phyloP scores from a whole-genome alignment of 30 jellyfish, hydroid and myxozoan species.

The Phacellophora camtschatica region DNA sequence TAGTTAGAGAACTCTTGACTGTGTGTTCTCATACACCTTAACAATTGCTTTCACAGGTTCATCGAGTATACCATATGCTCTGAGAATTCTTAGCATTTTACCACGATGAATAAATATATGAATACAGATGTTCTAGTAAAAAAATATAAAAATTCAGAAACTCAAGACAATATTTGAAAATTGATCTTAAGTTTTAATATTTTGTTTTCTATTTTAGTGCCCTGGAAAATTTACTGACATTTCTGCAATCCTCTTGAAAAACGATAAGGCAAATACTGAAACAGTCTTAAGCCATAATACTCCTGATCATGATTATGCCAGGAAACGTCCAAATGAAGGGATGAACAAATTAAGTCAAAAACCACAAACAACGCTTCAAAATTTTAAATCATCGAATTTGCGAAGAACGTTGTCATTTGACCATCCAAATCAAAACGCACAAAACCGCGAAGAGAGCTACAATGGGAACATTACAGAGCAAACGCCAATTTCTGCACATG shows the following conservation, averaged over 20 bases:
- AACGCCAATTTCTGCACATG: background rate
- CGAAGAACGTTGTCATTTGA: slow-evolving; percentile 74
- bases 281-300: background rate
- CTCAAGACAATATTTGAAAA: too few species aligned
- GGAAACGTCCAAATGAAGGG: background rate
- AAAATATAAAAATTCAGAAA: too few species aligned
- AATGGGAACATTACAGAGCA: background rate
- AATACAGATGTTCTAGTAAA: too few species aligned
- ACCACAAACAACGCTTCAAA: background rate
- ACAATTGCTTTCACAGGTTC: too few species aligned
- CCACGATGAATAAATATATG: too few species aligned
- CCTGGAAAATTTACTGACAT: slow-evolving; percentile 61
- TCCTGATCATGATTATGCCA: slow-evolving; percentile 91
- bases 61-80: too few species aligned
- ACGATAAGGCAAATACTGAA: background rate
- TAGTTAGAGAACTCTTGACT: too few species aligned
- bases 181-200: too few species aligned
- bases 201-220: slow-evolving; percentile 12
- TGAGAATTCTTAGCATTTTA: too few species aligned
- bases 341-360: background rate
- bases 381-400: slow-evolving; percentile 10
- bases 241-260: slow-evolving; percentile 32
- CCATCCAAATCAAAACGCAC: slow-evolving; percentile 39
- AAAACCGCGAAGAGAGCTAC: slow-evolving; percentile 12
- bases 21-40: too few species aligned